Base-by-base conservation (phyloP, 2,113 vertebrate genomes). In the Sardina pilchardus region DNA sequence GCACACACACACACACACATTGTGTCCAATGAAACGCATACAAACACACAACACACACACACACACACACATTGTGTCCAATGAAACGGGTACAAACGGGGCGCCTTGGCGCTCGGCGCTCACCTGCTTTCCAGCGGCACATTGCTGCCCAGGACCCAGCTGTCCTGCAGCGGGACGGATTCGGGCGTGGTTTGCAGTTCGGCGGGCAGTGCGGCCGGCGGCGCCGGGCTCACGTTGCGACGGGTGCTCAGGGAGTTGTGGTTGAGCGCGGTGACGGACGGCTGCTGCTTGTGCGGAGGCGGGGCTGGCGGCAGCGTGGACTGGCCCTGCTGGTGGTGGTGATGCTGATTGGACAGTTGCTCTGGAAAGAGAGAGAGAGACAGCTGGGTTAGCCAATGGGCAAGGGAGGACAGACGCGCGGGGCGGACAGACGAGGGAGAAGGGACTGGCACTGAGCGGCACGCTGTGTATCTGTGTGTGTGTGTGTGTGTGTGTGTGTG, bases 141-240 rank as follows among this genome's bases (percentile, higher is more conserved):
- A 99, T 99, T 99, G 98, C 98, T 99, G 96, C 98, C 98, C 96
- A 99, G 97, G 96, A 99, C 98, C 98, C 98, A 99, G 98, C 98
- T 99, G 97, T 99, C 98, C 96, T 99, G 98, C 98, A 99, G 98
- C 98, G 99, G 98, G 97, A 99, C 98, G 94, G 97, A 99, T 95
- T 99, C 98, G 78, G 98, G 97, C 92, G 98, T 99, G 97, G 97
- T 99, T 97, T 98, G 98, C 98, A 99, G 97, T 96, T 99, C 98
- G 96, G 97, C 97, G 97, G 98, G 98, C 96, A 97, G 96, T 91
- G 96, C 98, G 95, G 97, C 97, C 97, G 97, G 97, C 86, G 97
- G 96, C 94, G 97, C 98, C 97, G 97, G 97, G 95, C 96, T 99
- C 96, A 96, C 96, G 94, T 95, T 97, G 95, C 96, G 96, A 90